Conservation (phyloP, 2,797 vertebrate genomes). For the Oryzias dopingdopingensis region DNA sequence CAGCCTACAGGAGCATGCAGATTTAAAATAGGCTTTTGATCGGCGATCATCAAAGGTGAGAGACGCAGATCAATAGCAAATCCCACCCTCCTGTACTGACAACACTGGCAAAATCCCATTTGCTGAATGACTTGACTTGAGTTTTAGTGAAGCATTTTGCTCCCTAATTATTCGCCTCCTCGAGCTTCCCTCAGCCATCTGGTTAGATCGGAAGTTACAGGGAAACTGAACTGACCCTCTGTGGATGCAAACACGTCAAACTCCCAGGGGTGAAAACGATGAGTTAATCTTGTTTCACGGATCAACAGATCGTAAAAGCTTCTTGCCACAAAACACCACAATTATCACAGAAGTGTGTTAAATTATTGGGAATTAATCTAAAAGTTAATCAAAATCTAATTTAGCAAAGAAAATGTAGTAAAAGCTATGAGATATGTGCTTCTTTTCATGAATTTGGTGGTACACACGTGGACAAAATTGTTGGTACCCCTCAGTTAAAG, state of each 20-base stretch:
- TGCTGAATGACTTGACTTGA: conserved; percentile 41
- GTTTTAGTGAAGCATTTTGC: conserved; percentile 32
- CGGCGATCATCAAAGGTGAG: conserved; percentile 50
- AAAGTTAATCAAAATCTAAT: background rate
- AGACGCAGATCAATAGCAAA: conserved; percentile 48
- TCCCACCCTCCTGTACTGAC: conserved; percentile 35
- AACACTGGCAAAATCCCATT: conserved; percentile 48
- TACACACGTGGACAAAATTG: too few species aligned
- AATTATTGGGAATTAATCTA: background rate
- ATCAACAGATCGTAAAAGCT: conserved; percentile 1
- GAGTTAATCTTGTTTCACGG: conserved; percentile 17
- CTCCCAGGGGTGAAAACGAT: conserved; percentile 7
- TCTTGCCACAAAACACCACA: background rate
- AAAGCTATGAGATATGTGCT: background rate
- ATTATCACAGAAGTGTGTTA: background rate
- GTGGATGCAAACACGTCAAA: conserved; percentile 24
- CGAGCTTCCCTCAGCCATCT: conserved; percentile 25
- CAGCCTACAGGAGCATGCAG: conserved; percentile 33
- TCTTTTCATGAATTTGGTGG: too few species aligned
- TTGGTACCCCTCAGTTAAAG: too few species aligned
- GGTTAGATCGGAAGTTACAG: conserved; percentile 16
- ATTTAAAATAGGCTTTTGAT: conserved; percentile 59
- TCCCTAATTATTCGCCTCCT: conserved; percentile 33
- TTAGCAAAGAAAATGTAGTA: background rate
- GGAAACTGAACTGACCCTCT: conserved; percentile 41